These are phyloP conservation scores for Rhabdomys dilectus DNA, from an alignment of 2,113 vertebrate genomes.

Conservation along the genomic window DNA sequence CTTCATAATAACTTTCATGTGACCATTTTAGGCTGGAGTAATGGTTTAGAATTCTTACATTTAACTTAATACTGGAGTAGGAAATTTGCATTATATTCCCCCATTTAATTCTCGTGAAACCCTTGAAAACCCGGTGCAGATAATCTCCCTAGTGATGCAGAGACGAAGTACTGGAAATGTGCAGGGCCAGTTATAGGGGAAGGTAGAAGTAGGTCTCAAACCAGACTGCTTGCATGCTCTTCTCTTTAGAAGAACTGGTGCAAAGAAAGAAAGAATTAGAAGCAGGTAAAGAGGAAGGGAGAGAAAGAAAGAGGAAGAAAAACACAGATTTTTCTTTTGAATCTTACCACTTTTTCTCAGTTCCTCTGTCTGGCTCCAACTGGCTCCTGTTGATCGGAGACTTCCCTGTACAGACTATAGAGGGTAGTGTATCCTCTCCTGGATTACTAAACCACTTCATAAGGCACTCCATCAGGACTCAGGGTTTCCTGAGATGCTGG, in stretches of 20 bases:
- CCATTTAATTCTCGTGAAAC: neutral
- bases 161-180: neutral
- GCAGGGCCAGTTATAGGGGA: neutral
- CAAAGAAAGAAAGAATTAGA: neutral
- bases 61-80: neutral
- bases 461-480: neutral
- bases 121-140: neutral
- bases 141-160: neutral
- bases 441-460: neutral
- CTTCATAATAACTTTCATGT: neutral
- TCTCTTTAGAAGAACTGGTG: neutral
- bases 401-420: neutral
- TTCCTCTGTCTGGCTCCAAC: neutral
- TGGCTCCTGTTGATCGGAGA: neutral
- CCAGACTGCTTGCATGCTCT: neutral
- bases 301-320: neutral
- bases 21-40: neutral
- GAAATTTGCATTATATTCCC: neutral
- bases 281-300: neutral
- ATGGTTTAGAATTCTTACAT: neutral
- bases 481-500: neutral
- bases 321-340: constrained; percentile 34
- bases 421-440: neutral
- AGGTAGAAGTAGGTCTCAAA: neutral
- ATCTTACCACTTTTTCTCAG: neutral